Evolutionary conservation across 2,113 vertebrate species (phyloP).

Genomic region (Sciurus niger): DNA sequence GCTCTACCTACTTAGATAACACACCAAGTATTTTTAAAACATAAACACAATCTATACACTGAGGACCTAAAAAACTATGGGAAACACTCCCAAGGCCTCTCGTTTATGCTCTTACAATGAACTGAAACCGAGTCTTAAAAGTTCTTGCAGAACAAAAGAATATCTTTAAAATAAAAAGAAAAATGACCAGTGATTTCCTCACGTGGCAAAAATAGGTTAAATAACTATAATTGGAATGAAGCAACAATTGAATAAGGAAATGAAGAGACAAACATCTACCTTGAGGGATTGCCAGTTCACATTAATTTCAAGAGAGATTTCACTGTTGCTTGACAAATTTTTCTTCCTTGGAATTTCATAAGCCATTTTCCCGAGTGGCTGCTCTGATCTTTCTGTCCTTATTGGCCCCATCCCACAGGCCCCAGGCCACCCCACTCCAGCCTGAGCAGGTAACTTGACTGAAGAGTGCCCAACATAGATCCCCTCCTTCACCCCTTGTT

Average conservation of each 20-base stretch:
- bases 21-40: background rate
- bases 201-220: background rate
- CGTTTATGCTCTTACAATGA: background rate
- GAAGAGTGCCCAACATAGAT: no score
- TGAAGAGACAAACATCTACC: background rate
- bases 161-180: background rate
- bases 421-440: no score
- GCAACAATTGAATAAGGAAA: background rate
- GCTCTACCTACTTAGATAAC: background rate
- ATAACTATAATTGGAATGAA: background rate
- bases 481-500: rapidly evolving
- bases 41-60: background rate
- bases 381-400: background rate
- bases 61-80: background rate
- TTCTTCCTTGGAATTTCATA: background rate
- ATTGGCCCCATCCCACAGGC: rapidly evolving
- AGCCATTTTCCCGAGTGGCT: background rate
- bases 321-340: background rate
- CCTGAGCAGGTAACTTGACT: background rate
- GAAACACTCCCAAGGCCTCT: background rate
- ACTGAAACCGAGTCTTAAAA: background rate
- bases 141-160: background rate
- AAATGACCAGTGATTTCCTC: background rate
- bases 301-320: background rate
- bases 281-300: background rate